Percentiles rank a stretch among this genome's conserved stretches.
These are phyloP conservation scores for Theocolax elegans DNA, from an alignment of 1,140 invertebrate genomes.

Conservation along the genomic window DNA sequence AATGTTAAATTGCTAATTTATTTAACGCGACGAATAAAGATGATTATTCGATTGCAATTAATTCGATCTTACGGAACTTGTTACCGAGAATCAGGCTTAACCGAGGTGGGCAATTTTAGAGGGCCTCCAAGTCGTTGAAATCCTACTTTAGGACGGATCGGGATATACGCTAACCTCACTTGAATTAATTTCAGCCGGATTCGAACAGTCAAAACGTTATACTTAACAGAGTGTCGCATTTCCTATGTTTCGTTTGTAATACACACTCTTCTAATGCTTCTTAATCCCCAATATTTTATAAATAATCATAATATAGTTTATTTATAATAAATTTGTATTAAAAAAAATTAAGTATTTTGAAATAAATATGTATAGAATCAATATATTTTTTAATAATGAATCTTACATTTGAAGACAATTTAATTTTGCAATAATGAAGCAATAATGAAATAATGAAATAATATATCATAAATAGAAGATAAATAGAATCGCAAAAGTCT, in stretches of 20 bases:
- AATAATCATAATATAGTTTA: too few species aligned
- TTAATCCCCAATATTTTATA: too few species aligned
- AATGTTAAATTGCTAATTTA: conserved; percentile 6
- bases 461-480: too few species aligned
- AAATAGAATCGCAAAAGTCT: too few species aligned
- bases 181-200: conserved; percentile 21
- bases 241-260: background rate
- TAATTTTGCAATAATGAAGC: too few species aligned
- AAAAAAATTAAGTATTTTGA: too few species aligned
- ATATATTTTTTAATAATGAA: too few species aligned
- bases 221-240: background rate
- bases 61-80: conserved; percentile 23
- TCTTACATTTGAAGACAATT: too few species aligned
- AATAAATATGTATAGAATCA: too few species aligned
- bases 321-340: too few species aligned
- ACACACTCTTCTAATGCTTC: too few species aligned
- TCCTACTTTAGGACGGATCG: conserved; percentile 14
- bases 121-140: conserved; percentile 4
- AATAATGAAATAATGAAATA: too few species aligned
- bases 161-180: conserved; percentile 6
- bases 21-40: conserved; percentile 2
- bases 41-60: conserved; percentile 18
- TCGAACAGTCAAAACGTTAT: background rate
- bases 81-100: conserved; percentile 12
- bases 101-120: background rate